These are phyloP conservation scores for Stenopsyche tienmushanensis DNA, from an alignment of 1,140 invertebrate species.

Conservation along the genomic window DNA sequence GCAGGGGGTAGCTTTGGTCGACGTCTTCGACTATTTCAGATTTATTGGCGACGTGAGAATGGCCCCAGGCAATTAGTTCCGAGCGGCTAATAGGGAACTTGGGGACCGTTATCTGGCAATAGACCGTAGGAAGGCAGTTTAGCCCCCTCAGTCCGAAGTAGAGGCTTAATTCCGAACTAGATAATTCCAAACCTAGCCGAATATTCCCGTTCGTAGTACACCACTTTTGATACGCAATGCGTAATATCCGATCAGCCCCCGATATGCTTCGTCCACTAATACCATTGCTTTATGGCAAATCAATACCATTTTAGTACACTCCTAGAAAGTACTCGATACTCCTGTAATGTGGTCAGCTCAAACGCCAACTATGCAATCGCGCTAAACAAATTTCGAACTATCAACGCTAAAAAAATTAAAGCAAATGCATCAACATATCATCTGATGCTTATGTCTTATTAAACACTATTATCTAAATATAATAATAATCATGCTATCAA, in stretches of 20 bases:
- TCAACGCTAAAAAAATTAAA: no score
- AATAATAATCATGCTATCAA: no score
- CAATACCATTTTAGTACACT: no score
- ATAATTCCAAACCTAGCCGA: slow-evolving; percentile 9
- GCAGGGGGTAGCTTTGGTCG: slow-evolving; percentile 18
- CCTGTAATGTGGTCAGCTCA: no score
- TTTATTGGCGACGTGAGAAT: slow-evolving; percentile 41
- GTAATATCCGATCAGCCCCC: not conserved
- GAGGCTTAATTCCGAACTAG: slow-evolving; percentile 18
- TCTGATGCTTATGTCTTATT: no score
- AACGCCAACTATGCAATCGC: no score
- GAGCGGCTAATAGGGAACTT: slow-evolving; percentile 41
- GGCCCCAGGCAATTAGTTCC: slow-evolving; percentile 41
- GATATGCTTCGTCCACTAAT: no score
- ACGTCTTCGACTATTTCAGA: slow-evolving; percentile 39
- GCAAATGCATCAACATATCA: no score
- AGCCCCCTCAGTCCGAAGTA: slow-evolving; percentile 22
- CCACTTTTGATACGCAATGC: not conserved
- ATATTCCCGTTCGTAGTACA: not conserved
- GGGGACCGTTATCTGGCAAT: slow-evolving; percentile 42
- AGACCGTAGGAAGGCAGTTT: slow-evolving; percentile 40
- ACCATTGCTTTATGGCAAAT: no score
- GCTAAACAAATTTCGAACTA: no score
- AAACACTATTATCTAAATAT: no score
- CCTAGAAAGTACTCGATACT: no score